Base-by-base conservation (phyloP, 2,113 vertebrate species). In the Oxygymnocypris stewartii region DNA sequence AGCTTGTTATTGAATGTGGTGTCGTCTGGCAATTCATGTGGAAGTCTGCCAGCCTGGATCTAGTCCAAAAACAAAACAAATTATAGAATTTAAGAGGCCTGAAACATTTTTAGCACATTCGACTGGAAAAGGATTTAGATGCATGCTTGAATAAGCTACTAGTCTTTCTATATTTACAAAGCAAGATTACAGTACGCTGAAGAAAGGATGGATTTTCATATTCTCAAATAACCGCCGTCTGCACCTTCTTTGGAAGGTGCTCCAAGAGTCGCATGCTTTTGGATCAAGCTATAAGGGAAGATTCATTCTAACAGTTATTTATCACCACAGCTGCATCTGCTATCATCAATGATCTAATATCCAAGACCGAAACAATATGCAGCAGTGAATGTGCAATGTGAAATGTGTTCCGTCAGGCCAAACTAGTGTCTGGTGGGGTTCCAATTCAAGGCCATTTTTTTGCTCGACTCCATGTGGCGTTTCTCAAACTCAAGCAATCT, bases 41-140 rank as follows among this genome's bases (percentile, higher is more conserved):
- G 94, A 97, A 99, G 89, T 98, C 97, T 0, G 97, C 97, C 88
- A 99, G 93, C 11, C 97, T 95, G 89, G 97, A 97, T 93, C 97
- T 98, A 90, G 44, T 89, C 1, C 80, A 86, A 86, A 28, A 57
- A 88, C 47, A 81, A 81, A 82, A 59, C 49, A 81, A 57, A 40
- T 85, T 20, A 47, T 51, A 79, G 47, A 69, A 67, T 69, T 54
- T 16, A 78, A 85, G 42, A 85, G 54, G 73, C 54, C 80, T n/a
- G 74, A 23, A 77, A 77, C 40, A 78, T 47, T 51, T 85, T 85
- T 79, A 84, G 67, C 65, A 71, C n/a, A 40, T 88, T 80, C 65
- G n/a, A 63, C 67, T 76, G 86, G 86, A 88, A 88, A 23, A 73
- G 40, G 86, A 87, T 87, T 78, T 78, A 40, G 69, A 85, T 87